Evolutionary conservation across 2,888 invertebrate genomes (phyloP).

Genomic region (Chalcis sispes): DNA sequence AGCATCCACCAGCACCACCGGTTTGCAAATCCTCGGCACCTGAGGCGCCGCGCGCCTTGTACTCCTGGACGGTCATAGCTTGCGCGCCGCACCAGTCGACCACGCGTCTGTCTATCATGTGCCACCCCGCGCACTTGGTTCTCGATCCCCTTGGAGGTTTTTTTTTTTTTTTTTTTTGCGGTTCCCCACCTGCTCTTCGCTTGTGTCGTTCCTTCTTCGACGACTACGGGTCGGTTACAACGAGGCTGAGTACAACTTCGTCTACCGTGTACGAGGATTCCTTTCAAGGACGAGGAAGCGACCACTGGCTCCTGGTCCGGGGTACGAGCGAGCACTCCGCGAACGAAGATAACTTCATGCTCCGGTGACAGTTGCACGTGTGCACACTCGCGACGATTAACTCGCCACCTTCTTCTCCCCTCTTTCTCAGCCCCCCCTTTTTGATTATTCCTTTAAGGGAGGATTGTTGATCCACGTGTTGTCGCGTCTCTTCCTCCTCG

Average conservation of each 20-base stretch:
- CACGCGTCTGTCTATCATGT: slow-evolving; percentile 49
- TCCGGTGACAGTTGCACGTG: slow-evolving; percentile 20
- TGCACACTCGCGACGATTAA: neutral
- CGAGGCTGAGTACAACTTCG: neutral
- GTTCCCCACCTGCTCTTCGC: neutral
- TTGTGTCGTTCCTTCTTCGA: neutral
- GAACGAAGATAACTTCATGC: slow-evolving; percentile 45
- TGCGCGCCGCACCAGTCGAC: slow-evolving; percentile 49
- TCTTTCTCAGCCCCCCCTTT: neutral
- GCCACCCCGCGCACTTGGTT: neutral
- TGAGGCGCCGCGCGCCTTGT: slow-evolving; percentile 74
- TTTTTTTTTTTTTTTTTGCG: neutral
- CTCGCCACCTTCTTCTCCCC: neutral
- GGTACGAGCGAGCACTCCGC: neutral
- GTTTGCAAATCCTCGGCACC: slow-evolving; percentile 71
- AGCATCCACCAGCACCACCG: slow-evolving; percentile 57
- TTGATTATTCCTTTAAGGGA: too few species aligned
- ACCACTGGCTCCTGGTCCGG: slow-evolving; percentile 12
- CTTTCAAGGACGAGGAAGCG: neutral
- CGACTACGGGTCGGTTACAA: neutral
- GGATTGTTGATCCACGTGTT: too few species aligned
- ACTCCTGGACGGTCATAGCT: slow-evolving; percentile 79
- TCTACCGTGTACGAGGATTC: neutral
- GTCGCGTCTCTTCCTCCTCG: too few species aligned
- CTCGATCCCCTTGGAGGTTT: neutral